These are phyloP conservation scores for Pogoniulus pusillus DNA, from an alignment of 2,797 vertebrate genomes.

Conservation along the genomic window DNA sequence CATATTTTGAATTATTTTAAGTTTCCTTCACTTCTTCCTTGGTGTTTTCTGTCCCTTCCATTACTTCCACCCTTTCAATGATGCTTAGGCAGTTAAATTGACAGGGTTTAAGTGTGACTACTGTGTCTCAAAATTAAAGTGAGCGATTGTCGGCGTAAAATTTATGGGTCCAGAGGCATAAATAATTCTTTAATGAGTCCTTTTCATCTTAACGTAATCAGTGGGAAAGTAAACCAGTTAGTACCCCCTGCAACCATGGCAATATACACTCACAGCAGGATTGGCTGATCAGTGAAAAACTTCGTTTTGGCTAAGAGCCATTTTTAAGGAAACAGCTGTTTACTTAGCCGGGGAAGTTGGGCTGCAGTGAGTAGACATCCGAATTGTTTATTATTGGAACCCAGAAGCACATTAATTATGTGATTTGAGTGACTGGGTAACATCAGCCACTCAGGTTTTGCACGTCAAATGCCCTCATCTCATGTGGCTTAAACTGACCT, in stretches of 20 bases:
- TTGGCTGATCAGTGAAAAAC: constrained; percentile 5
- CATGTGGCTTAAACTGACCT: constrained; percentile 43
- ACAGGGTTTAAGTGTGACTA: neutral
- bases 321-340: constrained; percentile 46
- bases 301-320: constrained; percentile 29
- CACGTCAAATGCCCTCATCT: constrained; percentile 41
- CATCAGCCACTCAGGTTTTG: constrained; percentile 44
- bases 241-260: neutral
- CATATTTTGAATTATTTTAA: neutral
- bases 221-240: neutral
- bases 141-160: neutral
- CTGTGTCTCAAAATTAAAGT: constrained; percentile 1
- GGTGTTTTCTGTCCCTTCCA: neutral
- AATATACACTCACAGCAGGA: constrained; percentile 26
- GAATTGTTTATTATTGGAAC: constrained; percentile 74
- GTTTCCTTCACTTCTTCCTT: neutral
- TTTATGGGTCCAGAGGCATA: neutral
- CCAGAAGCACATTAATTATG: constrained; percentile 70
- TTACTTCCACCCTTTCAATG: neutral
- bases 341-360: constrained; percentile 45
- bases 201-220: constrained; percentile 36
- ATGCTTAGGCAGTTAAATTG: constrained; percentile 18
- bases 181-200: constrained; percentile 25
- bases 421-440: constrained; percentile 69
- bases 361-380: constrained; percentile 43